A percentile compares a stretch with the other conserved stretches of the same genome.
Evolutionary conservation across 2,113 vertebrate species (phyloP).

Genomic region (Corythornis cristatus): DNA sequence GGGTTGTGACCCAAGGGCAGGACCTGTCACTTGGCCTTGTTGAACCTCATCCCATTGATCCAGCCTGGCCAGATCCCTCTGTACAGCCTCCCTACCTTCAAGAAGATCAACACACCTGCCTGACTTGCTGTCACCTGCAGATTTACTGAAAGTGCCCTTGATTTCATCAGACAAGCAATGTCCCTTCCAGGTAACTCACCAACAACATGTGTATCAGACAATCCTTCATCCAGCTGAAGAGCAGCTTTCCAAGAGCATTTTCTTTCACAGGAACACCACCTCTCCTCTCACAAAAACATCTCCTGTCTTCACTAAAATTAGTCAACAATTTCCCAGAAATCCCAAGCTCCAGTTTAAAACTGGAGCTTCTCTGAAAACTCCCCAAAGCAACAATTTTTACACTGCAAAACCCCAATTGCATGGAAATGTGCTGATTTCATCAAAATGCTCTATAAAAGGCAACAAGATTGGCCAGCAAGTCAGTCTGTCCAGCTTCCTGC

Average conservation of each 20-base stretch:
- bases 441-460: slow-evolving; percentile 53
- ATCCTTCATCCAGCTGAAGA: neutral
- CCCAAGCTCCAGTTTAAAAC: neutral
- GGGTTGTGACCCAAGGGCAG: neutral
- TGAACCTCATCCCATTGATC: neutral
- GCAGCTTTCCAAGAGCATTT: neutral
- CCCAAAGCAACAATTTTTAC: neutral
- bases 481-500: slow-evolving; percentile 69
- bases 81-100: neutral
- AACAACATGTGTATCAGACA: neutral
- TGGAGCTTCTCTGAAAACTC: neutral
- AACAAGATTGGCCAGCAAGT: slow-evolving; percentile 10
- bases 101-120: neutral
- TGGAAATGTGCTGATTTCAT: slow-evolving; percentile 24
- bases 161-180: neutral
- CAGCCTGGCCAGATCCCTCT: neutral
- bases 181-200: neutral
- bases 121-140: neutral
- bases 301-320: neutral
- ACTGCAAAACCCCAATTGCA: neutral
- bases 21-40: neutral
- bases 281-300: neutral
- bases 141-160: neutral
- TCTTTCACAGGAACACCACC: neutral
- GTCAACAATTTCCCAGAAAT: neutral